phyloP scores from a whole-genome alignment of 2,888 invertebrate species.

The Xestia c-nigrum region DNA sequence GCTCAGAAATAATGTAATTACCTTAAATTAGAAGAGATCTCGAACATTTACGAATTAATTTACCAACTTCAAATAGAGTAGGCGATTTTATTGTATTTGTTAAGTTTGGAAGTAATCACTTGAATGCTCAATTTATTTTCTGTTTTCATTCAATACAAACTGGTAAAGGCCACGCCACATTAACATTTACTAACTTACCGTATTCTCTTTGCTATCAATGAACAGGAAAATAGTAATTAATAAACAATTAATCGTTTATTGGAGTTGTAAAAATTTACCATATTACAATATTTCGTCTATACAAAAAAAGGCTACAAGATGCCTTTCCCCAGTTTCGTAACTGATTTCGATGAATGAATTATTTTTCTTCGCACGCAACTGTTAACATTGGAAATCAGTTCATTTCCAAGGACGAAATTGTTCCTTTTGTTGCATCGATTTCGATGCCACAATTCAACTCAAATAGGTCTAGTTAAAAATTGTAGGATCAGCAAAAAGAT shows the following conservation, averaged over 20 bases:
- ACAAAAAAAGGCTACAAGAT: too few relatives aligned
- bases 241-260: not conserved
- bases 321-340: too few relatives aligned
- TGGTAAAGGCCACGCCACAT: not conserved
- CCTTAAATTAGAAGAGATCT: constrained; percentile 61
- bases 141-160: constrained; percentile 27
- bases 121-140: constrained; percentile 43
- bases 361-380: too few relatives aligned
- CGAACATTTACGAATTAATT: constrained; percentile 60
- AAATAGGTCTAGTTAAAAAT: too few relatives aligned
- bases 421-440: too few relatives aligned
- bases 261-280: too few relatives aligned
- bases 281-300: too few relatives aligned
- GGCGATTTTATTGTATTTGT: constrained; percentile 54
- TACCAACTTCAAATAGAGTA: constrained; percentile 54
- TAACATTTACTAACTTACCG: not conserved
- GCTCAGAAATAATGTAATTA: constrained; percentile 64
- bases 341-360: too few relatives aligned
- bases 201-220: not conserved
- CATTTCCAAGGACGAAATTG: too few relatives aligned
- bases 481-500: too few relatives aligned
- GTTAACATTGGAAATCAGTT: too few relatives aligned
- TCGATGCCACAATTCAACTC: too few relatives aligned
- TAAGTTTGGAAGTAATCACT: constrained; percentile 54
- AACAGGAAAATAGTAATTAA: not conserved